Conservation (phyloP, 2,888 invertebrate genomes). For the Parnassius orleans region DNA sequence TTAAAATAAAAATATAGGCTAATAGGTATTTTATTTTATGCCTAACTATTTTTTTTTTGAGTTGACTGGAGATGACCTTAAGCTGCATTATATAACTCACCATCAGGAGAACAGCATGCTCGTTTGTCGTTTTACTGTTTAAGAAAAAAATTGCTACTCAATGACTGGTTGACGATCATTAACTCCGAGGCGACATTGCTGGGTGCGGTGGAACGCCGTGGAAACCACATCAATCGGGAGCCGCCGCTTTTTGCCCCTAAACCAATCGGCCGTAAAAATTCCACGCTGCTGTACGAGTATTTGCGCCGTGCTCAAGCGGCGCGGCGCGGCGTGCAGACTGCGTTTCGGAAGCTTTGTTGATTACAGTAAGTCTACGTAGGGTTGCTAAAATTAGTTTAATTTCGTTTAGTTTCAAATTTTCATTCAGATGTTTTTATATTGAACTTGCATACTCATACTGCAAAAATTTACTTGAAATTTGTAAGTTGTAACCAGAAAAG, state of each 20-base stretch:
- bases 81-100: too few species aligned
- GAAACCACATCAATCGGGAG: slow-evolving; percentile 28
- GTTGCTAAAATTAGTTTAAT: background rate
- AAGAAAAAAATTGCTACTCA: background rate
- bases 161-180: slow-evolving; percentile 7
- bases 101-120: too few species aligned
- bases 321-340: slow-evolving; percentile 7
- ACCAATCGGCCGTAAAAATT: slow-evolving; percentile 60
- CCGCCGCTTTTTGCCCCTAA: slow-evolving; percentile 44
- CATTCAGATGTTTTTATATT: too few species aligned
- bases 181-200: background rate
- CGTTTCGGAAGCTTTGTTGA: slow-evolving; percentile 12
- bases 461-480: too few species aligned
- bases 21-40: too few species aligned
- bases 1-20: too few species aligned
- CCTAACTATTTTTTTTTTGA: too few species aligned
- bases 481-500: too few species aligned
- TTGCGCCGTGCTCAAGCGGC: slow-evolving; percentile 32
- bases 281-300: slow-evolving; percentile 44
- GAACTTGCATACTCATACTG: too few species aligned
- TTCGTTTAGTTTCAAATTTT: too few species aligned
- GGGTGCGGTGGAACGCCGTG: slow-evolving; percentile 6
- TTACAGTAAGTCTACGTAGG: slow-evolving; percentile 4
- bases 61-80: too few species aligned
- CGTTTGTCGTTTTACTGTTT: too few species aligned